These are phyloP conservation scores for Ophioninae sp. DNA, from an alignment of 2,888 invertebrate species.

Conservation along the genomic window DNA sequence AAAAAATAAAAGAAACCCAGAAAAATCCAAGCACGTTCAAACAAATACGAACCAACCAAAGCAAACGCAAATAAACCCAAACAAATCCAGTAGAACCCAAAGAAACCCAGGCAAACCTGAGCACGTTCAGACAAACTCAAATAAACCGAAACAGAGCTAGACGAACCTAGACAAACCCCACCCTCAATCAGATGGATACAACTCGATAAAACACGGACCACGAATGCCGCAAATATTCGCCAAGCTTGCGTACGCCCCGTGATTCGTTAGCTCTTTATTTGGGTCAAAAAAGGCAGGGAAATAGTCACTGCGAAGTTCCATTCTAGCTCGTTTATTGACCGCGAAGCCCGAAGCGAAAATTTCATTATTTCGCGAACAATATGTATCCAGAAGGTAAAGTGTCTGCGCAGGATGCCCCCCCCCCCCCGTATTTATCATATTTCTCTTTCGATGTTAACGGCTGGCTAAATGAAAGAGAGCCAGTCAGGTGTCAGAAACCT, in stretches of 20 bases:
- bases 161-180: too few relatives aligned
- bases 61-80: too few relatives aligned
- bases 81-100: too few relatives aligned
- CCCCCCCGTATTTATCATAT: not conserved
- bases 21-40: too few relatives aligned
- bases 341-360: not conserved
- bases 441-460: not conserved
- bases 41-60: too few relatives aligned
- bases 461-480: not conserved
- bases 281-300: conserved; percentile 22
- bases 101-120: too few relatives aligned
- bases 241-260: conserved; percentile 12
- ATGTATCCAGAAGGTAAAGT: not conserved
- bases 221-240: conserved; percentile 42
- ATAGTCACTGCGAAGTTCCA: not conserved
- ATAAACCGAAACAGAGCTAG: too few relatives aligned
- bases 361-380: conserved; percentile 3
- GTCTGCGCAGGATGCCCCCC: not conserved
- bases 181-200: not conserved
- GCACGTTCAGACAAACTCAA: too few relatives aligned
- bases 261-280: conserved; percentile 8
- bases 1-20: too few relatives aligned
- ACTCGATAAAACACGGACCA: not conserved
- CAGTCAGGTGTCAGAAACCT: not conserved
- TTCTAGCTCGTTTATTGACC: not conserved